These are phyloP conservation scores for Clanis bilineata DNA, from an alignment of 2,888 invertebrate species.

Conservation along the genomic window DNA sequence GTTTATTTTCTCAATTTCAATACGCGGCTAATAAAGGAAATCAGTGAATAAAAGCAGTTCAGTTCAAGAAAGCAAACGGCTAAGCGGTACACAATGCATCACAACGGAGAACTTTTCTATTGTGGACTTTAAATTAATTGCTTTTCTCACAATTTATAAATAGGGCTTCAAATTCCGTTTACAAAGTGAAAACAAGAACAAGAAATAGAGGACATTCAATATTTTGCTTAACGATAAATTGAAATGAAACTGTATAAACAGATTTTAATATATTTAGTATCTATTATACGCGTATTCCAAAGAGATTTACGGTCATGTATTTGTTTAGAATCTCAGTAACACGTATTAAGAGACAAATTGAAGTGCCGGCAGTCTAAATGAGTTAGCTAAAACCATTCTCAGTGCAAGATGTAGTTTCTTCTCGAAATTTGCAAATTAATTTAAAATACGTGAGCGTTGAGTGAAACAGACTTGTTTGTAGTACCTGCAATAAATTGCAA, in stretches of 20 bases:
- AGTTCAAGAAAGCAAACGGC: conserved; percentile 69
- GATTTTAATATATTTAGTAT: not conserved
- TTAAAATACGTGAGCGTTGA: conserved; percentile 78
- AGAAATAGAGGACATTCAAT: conserved; percentile 34
- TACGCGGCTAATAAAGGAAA: conserved; percentile 73
- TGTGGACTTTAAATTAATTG: conserved; percentile 77
- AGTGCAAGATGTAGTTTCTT: conserved; percentile 56
- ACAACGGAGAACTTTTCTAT: conserved; percentile 73
- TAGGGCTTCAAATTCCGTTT: conserved; percentile 47
- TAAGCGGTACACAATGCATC: conserved; percentile 73
- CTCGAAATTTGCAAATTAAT: conserved; percentile 75
- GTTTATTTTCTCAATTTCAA: conserved; percentile 53
- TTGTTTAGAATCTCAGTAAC: not conserved
- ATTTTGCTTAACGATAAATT: not conserved
- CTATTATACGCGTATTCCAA: too few relatives aligned
- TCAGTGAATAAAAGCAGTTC: conserved; percentile 60
- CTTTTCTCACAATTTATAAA: conserved; percentile 63
- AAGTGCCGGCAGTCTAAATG: conserved; percentile 14
- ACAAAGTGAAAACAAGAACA: conserved; percentile 42
- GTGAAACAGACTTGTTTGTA: conserved; percentile 76
- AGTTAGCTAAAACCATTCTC: conserved; percentile 32
- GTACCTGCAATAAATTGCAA: conserved; percentile 83
- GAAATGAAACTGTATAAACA: not conserved
- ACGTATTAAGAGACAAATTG: conserved; percentile 19
- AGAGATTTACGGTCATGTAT: too few relatives aligned